A percentile compares a stretch with the other conserved stretches of the same genome.
phyloP scores from a whole-genome alignment of 2,888 invertebrate genomes.

The Phyto melanocephala region DNA sequence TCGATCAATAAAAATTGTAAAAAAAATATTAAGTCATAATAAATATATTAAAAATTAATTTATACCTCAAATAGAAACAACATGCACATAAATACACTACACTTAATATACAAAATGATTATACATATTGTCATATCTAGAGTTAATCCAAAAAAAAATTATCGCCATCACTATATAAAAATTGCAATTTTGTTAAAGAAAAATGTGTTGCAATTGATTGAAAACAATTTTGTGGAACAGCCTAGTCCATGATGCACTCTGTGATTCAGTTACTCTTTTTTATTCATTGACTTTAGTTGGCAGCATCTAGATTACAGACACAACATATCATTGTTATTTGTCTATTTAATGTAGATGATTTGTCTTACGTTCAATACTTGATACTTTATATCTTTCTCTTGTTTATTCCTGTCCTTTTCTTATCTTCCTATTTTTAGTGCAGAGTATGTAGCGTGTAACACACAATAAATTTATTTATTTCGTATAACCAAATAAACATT shows the following conservation, averaged over 20 bases:
- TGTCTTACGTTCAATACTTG: constrained; percentile 2
- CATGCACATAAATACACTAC: too few species aligned
- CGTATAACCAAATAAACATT: constrained; percentile 1
- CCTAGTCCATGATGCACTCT: not conserved
- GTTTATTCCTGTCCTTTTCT: not conserved
- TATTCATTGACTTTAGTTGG: not conserved
- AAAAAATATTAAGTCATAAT: too few species aligned
- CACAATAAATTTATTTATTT: not conserved
- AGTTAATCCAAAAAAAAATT: too few species aligned
- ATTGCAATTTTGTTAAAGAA: too few species aligned
- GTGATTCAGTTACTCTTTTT: not conserved
- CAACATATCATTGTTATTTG: constrained; percentile 41
- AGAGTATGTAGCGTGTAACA: not conserved
- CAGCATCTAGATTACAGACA: constrained; percentile 11
- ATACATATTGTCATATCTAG: too few species aligned
- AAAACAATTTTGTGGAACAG: not conserved
- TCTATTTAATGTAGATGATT: constrained; percentile 47
- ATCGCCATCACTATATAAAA: too few species aligned
- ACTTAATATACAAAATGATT: too few species aligned
- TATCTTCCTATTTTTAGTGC: too few species aligned
- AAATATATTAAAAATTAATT: too few species aligned
- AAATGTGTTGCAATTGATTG: too few species aligned
- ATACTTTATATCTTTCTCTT: not conserved
- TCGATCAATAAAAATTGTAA: too few species aligned
- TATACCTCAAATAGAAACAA: too few species aligned